Conservation (phyloP, 2,797 vertebrate species). For the Peromyscus melanophrys region DNA sequence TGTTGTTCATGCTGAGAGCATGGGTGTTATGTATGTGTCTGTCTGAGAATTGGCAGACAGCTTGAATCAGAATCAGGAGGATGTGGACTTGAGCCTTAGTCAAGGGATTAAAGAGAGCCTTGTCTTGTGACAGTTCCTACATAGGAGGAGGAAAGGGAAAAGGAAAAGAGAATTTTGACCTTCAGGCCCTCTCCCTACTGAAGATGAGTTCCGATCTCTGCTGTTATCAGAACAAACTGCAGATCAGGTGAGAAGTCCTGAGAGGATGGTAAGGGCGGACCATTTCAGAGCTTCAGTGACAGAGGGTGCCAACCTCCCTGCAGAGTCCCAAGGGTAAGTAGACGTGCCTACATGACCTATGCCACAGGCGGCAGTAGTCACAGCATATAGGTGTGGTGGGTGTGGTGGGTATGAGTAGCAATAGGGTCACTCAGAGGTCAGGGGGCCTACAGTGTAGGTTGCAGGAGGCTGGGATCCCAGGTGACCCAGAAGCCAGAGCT, state of each 20-base stretch:
- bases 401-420: accelerated
- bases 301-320: background rate
- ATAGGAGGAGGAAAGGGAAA: background rate
- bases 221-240: background rate
- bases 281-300: background rate
- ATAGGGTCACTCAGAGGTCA: background rate
- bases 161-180: background rate
- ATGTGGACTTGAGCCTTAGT: background rate
- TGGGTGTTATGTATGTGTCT: too few relatives aligned
- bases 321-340: background rate
- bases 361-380: background rate
- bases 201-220: background rate
- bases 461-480: background rate
- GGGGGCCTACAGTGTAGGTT: too few relatives aligned
- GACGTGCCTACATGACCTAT: background rate
- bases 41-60: background rate
- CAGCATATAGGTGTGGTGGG: background rate
- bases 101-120: background rate
- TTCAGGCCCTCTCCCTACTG: background rate
- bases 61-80: background rate
- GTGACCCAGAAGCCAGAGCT: background rate
- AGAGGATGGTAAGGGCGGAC: background rate
- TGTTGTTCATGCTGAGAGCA: background rate
- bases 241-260: background rate
- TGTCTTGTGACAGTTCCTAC: background rate